phyloP scores from a whole-genome alignment of 2,113 vertebrate species.

The Takifugu bimaculatus region DNA sequence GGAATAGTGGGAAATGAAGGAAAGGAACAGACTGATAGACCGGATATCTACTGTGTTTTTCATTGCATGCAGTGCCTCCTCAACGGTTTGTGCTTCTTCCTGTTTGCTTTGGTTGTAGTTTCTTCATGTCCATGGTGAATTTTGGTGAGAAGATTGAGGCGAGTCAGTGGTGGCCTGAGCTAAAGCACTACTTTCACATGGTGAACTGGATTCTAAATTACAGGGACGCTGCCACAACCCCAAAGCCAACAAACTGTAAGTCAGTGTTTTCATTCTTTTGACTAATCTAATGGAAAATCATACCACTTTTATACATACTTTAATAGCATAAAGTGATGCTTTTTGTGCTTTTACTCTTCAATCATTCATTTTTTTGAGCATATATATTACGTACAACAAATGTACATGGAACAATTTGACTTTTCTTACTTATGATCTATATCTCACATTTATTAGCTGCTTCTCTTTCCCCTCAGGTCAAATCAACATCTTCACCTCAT shows the following conservation, averaged over 20 bases:
- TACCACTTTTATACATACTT: not conserved
- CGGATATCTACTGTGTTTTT: too few relatives aligned
- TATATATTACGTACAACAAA: too few relatives aligned
- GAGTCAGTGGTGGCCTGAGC: conserved; percentile 52
- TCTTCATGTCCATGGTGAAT: conserved; percentile 24
- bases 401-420: too few relatives aligned
- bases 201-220: conserved; percentile 71
- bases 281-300: not conserved
- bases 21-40: too few relatives aligned
- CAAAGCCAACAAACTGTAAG: conserved; percentile 70
- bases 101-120: conserved; percentile 44
- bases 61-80: too few relatives aligned
- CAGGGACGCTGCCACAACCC: conserved; percentile 47
- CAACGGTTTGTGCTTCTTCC: conserved; percentile 25
- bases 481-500: not conserved
- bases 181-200: conserved; percentile 66
- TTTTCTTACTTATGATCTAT: too few relatives aligned
- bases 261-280: not conserved
- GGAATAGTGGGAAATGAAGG: too few relatives aligned
- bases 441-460: not conserved
- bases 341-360: not conserved
- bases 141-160: conserved; percentile 59
- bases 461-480: conserved; percentile 38
- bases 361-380: not conserved
- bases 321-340: not conserved